phyloP scores from a whole-genome alignment of 1,140 invertebrate genomes.

The Patella vulgata region DNA sequence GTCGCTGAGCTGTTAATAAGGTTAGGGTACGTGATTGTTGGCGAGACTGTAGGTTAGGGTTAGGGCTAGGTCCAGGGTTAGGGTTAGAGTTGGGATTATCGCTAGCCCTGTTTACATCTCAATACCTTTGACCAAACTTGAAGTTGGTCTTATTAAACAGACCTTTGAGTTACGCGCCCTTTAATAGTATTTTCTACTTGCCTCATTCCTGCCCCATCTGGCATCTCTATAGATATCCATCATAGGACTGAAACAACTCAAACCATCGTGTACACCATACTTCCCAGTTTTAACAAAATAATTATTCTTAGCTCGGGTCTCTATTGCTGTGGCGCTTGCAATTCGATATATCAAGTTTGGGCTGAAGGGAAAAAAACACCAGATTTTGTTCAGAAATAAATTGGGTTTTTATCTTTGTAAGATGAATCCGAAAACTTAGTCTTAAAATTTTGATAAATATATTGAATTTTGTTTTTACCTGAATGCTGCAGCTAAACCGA shows the following conservation, averaged over 20 bases:
- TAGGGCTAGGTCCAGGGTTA: too few species aligned
- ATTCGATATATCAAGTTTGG: slow-evolving; percentile 15
- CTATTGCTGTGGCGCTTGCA: slow-evolving; percentile 4
- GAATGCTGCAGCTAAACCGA: slow-evolving; percentile 55
- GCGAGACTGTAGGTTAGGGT: too few species aligned
- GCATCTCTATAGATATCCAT: slow-evolving; percentile 29
- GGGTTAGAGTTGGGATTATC: too few species aligned
- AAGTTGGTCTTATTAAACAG: too few species aligned
- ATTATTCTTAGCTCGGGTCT: slow-evolving; percentile 26
- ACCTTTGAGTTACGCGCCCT: not conserved
- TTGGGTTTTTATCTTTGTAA: too few species aligned
- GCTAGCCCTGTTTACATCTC: too few species aligned
- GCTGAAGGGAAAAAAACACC: slow-evolving; percentile 13
- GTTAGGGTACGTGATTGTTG: too few species aligned
- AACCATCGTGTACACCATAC: not conserved
- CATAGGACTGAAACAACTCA: slow-evolving; percentile 26
- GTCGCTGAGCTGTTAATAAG: too few species aligned
- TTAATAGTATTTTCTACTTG: not conserved
- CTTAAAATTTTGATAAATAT: too few species aligned
- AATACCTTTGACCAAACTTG: too few species aligned
- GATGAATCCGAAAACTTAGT: slow-evolving; percentile 3
- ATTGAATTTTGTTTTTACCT: not conserved
- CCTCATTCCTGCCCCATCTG: slow-evolving; percentile 26
- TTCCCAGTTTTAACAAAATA: slow-evolving; percentile 1
- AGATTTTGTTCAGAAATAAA: too few species aligned